Percentiles rank a stretch among this genome's conserved stretches.
Evolutionary conservation across 1,140 invertebrate genomes (phyloP).

Genomic region (Potamilus streckersoni): DNA sequence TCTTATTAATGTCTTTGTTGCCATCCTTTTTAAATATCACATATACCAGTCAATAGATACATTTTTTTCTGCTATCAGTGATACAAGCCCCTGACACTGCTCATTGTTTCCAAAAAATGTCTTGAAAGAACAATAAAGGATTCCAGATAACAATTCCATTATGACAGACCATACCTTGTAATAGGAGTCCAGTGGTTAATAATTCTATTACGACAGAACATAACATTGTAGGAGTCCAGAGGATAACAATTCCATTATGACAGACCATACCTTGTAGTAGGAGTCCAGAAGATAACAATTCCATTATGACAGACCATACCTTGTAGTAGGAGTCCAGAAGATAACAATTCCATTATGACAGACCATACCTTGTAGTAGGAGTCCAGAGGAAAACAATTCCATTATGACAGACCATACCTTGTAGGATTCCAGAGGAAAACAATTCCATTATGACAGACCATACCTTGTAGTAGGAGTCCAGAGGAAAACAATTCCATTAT

Average conservation of each 20-base stretch:
- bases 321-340: slow-evolving; percentile 70
- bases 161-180: slow-evolving; percentile 78
- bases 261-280: slow-evolving; percentile 72
- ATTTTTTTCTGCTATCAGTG: too few relatives aligned
- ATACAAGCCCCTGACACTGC: too few relatives aligned
- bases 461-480: background rate
- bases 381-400: background rate
- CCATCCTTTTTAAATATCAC: too few relatives aligned
- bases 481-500: background rate
- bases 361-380: slow-evolving; percentile 72
- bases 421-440: slow-evolving; percentile 72
- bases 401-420: slow-evolving; percentile 71
- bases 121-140: too few relatives aligned
- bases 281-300: too few relatives aligned
- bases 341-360: background rate
- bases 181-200: slow-evolving; percentile 74
- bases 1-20: too few relatives aligned
- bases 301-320: slow-evolving; percentile 39
- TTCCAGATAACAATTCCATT: background rate
- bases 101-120: too few relatives aligned
- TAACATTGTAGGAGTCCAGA: too few relatives aligned
- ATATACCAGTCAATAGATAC: too few relatives aligned
- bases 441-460: background rate
- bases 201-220: too few relatives aligned
- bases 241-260: too few relatives aligned